Conservation (phyloP, 1,140 invertebrate genomes). For the Ceratosolen solmsi region DNA sequence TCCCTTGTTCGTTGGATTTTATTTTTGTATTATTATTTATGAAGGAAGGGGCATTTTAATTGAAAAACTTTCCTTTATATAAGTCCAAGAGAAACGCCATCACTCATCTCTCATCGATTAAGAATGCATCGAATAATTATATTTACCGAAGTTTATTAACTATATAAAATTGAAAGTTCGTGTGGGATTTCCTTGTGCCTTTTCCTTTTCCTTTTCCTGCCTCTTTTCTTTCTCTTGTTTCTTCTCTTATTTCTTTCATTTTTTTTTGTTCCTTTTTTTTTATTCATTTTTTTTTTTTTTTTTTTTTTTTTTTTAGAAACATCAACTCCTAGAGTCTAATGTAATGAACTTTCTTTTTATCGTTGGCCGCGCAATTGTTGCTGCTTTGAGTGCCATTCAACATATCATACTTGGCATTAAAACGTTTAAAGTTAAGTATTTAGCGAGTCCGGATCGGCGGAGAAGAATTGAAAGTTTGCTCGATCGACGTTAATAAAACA, state of each 20-base stretch:
- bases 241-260: neutral
- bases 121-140: slow-evolving; percentile 51
- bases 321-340: neutral
- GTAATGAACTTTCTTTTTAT: slow-evolving; percentile 20
- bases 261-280: neutral
- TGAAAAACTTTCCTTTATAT: slow-evolving; percentile 38
- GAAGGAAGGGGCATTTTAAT: slow-evolving; percentile 31
- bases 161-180: slow-evolving; percentile 24
- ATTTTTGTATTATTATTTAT: slow-evolving; percentile 44
- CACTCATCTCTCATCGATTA: slow-evolving; percentile 47
- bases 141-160: slow-evolving; percentile 41
- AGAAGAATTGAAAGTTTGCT: slow-evolving; percentile 12
- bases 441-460: neutral
- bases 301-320: slow-evolving; percentile 36
- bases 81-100: slow-evolving; percentile 31
- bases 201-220: neutral
- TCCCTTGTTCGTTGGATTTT: slow-evolving; percentile 18
- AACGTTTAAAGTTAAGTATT: slow-evolving; percentile 25
- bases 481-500: slow-evolving; percentile 35
- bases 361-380: neutral
- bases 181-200: neutral
- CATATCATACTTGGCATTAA: slow-evolving; percentile 15
- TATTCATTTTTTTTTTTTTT: neutral
- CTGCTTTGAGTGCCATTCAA: neutral
- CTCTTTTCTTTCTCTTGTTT: neutral